Base-by-base conservation (phyloP, 2,888 invertebrate species). In the Heliothis peltigera region DNA sequence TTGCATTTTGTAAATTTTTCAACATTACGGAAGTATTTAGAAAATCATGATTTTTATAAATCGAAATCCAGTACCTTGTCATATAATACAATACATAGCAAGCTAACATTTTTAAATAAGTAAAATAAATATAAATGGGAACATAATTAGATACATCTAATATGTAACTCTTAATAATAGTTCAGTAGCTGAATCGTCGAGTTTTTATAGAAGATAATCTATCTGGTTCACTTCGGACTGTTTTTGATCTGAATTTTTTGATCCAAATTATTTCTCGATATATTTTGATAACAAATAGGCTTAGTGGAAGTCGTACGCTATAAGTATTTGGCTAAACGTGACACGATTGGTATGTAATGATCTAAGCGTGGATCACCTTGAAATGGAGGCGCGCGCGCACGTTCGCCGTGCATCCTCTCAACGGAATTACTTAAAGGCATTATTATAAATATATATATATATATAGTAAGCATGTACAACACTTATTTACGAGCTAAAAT, bases 341-440 rank as follows among this genome's bases (percentile, higher is more conserved):
- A 85, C 86, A 81, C 69, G 71, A 73, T 67, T 58, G 70, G 70
- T 75, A 77, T 71, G 75, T 64, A 76, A 71, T 89, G 87, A 89
- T 84, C 86, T 87, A 87, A 89, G 63, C 73, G 84, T 18, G 62
- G 87, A 81, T 90, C 82, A 89, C 91, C 91, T 91, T 91, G 91
- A 87, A 62, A 61, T 62, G 61, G 74, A 82, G 80, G 66, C 70
- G 80, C 84, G 79, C 75, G 71, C 80, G 77, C 85, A 86, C 86
- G 87, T 85, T 73, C 51, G 1, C 18, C 19, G 63, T 58, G 61
- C 75, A 71, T 71, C 72, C 59, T 54, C 44, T 19, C 58, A 51
- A 42, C 43, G 22, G 70, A 57, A 44, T 60, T 44, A 46, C 17
- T 22, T 39, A 22, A 35, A 44, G 46, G 48, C 46, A 19, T n/a